Percentiles rank a stretch among this genome's conserved stretches.
These are phyloP conservation scores for Brachyalestes nurse DNA, from an alignment of 2,797 vertebrate species.

Conservation along the genomic window DNA sequence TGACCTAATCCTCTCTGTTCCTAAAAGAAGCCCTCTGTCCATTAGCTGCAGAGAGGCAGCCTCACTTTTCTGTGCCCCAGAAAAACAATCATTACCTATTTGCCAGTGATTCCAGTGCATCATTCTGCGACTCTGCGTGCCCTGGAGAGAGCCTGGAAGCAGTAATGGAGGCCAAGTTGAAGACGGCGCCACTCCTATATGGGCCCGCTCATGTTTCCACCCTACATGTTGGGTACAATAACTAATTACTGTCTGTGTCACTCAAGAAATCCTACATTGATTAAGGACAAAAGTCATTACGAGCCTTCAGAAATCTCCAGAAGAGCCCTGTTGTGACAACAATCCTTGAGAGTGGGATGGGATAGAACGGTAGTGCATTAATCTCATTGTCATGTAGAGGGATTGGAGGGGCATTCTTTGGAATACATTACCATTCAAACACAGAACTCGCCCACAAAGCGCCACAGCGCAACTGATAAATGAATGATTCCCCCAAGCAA, in stretches of 20 bases:
- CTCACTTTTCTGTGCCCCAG: constrained; percentile 48
- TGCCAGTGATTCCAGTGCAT: constrained; percentile 54
- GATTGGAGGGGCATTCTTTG: constrained; percentile 54
- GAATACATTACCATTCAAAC: constrained; percentile 58
- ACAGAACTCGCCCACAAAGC: constrained; percentile 51
- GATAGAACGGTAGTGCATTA: constrained; percentile 58
- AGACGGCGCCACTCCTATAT: constrained; percentile 53
- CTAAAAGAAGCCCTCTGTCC: constrained; percentile 63
- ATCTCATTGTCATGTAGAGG: constrained; percentile 63
- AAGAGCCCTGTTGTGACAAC: constrained; percentile 63
- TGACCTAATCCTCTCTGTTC: constrained; percentile 62
- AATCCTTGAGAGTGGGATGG: constrained; percentile 60
- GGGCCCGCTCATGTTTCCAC: constrained; percentile 72
- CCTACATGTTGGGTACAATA: constrained; percentile 77
- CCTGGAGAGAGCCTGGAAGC: constrained; percentile 67
- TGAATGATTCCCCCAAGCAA: constrained; percentile 65
- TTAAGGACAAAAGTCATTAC: constrained; percentile 68
- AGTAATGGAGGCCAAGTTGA: constrained; percentile 54
- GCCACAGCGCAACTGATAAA: constrained; percentile 65
- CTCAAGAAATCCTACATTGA: constrained; percentile 69
- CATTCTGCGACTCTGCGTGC: constrained; percentile 53
- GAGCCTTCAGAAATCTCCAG: constrained; percentile 51
- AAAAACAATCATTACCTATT: constrained; percentile 61
- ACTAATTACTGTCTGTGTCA: constrained; percentile 73
- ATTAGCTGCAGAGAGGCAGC: constrained; percentile 54